Base-by-base conservation (phyloP, 2,888 invertebrate genomes). In the Linnaemya vulpina region DNA sequence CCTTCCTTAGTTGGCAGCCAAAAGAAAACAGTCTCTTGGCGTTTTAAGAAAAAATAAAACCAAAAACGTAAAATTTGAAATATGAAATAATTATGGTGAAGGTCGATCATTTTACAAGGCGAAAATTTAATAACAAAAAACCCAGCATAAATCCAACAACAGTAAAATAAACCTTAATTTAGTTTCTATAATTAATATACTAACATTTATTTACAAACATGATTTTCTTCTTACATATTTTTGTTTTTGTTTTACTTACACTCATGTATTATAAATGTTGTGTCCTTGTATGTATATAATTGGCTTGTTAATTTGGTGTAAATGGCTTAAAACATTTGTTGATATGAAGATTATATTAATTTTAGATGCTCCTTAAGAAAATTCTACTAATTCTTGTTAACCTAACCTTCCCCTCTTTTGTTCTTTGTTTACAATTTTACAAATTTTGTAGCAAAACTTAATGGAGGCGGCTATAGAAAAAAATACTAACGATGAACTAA, bases 381-480 rank as follows among this genome's bases (percentile, higher is more conserved):
- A 78, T n/a, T 87, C 88, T 88, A 90, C 91, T 91, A 91, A 91
- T 91, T 89, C 88, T 91, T 89, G 86, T 83, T 86, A 88, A 84
- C 87, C 85, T 84, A 76, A 84, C 75, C 58, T 73, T 74, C 80
- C 70, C 80, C 53, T 74, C 83, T 84, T 65, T 84, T 70, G 58
- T 76, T 84, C 83, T 86, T 84, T 86, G 86, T 86, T 87, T 87
- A 75, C 74, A 63, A 74, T 74, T 62, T 65, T 83, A 87, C 83
- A 63, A 77, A 71, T 77, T 73, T 87, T 90, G 89, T 91, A 93
- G 93, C 94, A 94, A 87, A 93, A 92, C 89, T 90, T 94, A 79
- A 93, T 94, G 90, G 94, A 94, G 88, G 93, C 93, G 88, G 94
- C 94, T 87, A 93, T 93, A 77, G 93, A 93, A 89, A 92, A 92